Evolutionary conservation across 2,113 vertebrate species (phyloP).

Genomic region (Prionailurus bengalensis): DNA sequence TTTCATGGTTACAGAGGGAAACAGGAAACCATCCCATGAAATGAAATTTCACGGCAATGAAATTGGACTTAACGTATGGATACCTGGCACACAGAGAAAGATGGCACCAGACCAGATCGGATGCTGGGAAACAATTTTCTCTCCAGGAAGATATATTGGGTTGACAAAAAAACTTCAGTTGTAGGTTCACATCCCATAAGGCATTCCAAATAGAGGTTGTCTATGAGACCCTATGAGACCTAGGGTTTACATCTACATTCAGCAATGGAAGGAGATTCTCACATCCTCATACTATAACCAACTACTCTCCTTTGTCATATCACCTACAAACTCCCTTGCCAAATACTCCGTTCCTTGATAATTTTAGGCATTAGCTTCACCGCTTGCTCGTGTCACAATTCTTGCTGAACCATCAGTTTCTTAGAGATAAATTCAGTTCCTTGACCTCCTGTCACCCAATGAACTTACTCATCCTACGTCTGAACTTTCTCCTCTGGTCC

Average conservation of each 20-base stretch:
- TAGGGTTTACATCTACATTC: neutral
- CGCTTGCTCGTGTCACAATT: neutral
- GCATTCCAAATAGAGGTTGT: neutral
- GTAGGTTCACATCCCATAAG: neutral
- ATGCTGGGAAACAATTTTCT: neutral
- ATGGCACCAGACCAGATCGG: neutral
- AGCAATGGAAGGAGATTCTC: neutral
- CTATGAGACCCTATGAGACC: neutral
- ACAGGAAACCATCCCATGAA: neutral
- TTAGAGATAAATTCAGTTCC: neutral
- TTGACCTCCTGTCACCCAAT: neutral
- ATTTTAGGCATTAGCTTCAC: neutral
- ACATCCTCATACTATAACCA: neutral
- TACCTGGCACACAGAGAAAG: neutral
- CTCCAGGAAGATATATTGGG: neutral
- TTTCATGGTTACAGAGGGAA: neutral
- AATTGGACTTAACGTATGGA: neutral
- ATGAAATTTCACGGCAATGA: neutral
- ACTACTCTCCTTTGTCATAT: neutral
- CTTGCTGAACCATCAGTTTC: neutral
- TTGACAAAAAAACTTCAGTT: neutral
- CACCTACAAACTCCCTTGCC: neutral
- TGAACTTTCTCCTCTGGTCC: neutral
- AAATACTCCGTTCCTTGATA: fast-evolving
- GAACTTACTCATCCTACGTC: neutral